phyloP scores from a whole-genome alignment of 2,113 vertebrate genomes.

The Zosterops pallidus region DNA sequence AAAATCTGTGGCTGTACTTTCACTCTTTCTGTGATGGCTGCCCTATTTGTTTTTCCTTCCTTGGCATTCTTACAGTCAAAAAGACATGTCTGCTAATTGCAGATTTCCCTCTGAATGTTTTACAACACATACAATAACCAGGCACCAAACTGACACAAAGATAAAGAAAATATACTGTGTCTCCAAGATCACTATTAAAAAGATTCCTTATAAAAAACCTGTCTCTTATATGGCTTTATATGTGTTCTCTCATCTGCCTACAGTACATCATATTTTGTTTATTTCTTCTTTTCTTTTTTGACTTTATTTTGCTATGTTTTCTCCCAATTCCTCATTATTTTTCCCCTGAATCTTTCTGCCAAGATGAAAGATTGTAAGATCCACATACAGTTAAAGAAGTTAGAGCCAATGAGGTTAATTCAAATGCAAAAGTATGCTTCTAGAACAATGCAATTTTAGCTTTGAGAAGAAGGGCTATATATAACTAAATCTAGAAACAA shows the following conservation, averaged over 20 bases:
- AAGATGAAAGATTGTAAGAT: slow-evolving; percentile 19
- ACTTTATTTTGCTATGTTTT: neutral
- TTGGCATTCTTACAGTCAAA: neutral
- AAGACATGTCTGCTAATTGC: neutral
- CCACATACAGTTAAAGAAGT: neutral
- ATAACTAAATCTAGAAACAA: neutral
- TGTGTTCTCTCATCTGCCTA: neutral
- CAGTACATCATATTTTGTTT: neutral
- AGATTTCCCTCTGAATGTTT: neutral
- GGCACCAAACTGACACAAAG: neutral
- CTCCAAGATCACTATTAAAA: neutral
- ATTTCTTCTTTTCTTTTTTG: neutral
- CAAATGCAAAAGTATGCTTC: neutral
- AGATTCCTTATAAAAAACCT: neutral
- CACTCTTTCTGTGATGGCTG: neutral
- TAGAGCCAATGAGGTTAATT: neutral
- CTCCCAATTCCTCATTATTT: slow-evolving; percentile 9
- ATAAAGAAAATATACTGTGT: neutral
- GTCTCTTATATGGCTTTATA: neutral
- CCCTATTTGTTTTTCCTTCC: neutral
- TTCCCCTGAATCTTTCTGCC: neutral
- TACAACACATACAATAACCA: neutral
- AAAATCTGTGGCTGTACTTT: neutral
- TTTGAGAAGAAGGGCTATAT: neutral
- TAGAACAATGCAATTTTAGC: neutral